Evolutionary conservation across 2,113 vertebrate genomes (phyloP).

Genomic region (Chaetodon auriga): DNA sequence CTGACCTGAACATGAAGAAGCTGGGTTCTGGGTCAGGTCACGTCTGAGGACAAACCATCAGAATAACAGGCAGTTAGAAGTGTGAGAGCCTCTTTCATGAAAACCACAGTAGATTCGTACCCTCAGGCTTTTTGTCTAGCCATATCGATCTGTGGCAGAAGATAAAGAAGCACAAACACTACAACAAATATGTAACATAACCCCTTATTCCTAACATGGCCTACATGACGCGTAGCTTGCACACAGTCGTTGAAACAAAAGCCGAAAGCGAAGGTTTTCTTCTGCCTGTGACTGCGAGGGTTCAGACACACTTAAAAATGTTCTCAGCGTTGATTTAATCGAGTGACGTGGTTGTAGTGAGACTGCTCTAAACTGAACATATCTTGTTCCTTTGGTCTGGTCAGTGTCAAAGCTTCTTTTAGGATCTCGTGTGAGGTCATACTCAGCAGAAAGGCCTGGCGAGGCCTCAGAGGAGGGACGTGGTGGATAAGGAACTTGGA

Average conservation of each 20-base stretch:
- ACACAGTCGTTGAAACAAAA: not conserved
- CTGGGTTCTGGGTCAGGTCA: not conserved
- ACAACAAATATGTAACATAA: not conserved
- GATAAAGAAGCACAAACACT: constrained; percentile 11
- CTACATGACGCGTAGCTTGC: not conserved
- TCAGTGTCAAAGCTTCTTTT: constrained; percentile 60
- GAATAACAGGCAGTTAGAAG: not conserved
- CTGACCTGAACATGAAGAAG: not conserved
- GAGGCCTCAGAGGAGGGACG: constrained; percentile 41
- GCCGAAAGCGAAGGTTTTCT: not conserved
- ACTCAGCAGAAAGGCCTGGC: constrained; percentile 25
- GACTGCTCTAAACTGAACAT: not conserved
- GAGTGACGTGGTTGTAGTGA: constrained; percentile 24
- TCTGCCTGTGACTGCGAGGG: not conserved
- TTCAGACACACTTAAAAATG: not conserved
- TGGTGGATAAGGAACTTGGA: constrained; percentile 47
- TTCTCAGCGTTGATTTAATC: constrained; percentile 11
- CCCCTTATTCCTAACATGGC: not conserved
- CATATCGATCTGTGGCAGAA: constrained; percentile 34
- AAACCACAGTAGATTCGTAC: not conserved
- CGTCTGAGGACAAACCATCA: constrained; percentile 10
- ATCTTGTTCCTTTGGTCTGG: constrained; percentile 50
- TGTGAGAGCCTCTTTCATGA: constrained; percentile 7
- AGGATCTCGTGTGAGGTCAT: constrained; percentile 54
- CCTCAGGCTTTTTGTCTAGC: constrained; percentile 31